Conservation (phyloP, 2,113 vertebrate species). For the Chelonoidis abingdonii region DNA sequence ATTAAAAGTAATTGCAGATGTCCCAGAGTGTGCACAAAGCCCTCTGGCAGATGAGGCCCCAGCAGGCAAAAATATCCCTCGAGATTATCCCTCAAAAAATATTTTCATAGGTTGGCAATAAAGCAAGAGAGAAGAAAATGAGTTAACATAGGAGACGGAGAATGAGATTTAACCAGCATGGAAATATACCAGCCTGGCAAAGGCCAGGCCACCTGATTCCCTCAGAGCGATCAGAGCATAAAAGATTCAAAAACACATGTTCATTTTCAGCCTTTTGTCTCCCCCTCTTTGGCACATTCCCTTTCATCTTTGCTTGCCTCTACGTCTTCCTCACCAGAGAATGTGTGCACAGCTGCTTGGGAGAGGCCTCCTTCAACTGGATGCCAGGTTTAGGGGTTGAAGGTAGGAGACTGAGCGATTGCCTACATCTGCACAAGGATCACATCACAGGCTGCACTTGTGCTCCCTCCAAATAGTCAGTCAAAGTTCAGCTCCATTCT, state of each 20-base stretch:
- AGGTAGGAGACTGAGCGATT: not conserved
- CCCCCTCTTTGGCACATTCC: not conserved
- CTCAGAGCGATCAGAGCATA: not conserved
- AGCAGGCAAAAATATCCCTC: not conserved
- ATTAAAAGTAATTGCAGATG: accelerated
- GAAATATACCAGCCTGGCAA: not conserved
- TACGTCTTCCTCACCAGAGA: not conserved
- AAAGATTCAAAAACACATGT: not conserved
- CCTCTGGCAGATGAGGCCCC: not conserved
- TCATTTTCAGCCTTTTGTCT: not conserved
- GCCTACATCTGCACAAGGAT: not conserved
- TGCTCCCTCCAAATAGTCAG: not conserved
- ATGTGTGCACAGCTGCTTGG: not conserved
- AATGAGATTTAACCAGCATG: accelerated
- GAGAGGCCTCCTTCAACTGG: not conserved
- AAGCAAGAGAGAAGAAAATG: not conserved
- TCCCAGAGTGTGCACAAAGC: not conserved
- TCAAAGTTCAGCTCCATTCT: not conserved
- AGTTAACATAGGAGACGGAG: not conserved
- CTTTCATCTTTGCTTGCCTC: not conserved
- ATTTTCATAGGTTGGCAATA: not conserved
- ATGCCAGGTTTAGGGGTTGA: not conserved
- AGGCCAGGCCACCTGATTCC: not conserved
- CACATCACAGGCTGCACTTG: accelerated
- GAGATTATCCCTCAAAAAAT: not conserved